Conservation (phyloP, 2,113 vertebrate species). For the Pongo pygmaeus region DNA sequence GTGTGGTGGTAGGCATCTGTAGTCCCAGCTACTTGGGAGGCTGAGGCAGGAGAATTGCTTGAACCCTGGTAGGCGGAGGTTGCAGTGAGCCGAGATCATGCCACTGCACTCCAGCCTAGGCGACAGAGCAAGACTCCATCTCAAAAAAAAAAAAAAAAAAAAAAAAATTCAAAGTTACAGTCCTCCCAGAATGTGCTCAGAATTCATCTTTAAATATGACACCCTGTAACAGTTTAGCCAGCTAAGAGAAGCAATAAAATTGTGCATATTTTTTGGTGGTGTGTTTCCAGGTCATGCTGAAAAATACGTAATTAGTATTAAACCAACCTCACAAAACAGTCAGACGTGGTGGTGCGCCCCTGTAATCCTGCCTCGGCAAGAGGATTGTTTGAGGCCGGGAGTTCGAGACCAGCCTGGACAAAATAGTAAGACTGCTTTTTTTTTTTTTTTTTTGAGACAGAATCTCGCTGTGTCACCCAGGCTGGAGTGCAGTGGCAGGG, state of each 20-base stretch:
- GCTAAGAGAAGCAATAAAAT: constrained; percentile 21
- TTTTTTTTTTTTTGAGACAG: too few species aligned
- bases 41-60: too few species aligned
- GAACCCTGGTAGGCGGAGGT: too few species aligned
- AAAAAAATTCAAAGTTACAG: not conserved
- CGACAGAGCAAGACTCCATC: too few species aligned
- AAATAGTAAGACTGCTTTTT: not conserved
- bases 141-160: too few species aligned
- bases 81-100: too few species aligned
- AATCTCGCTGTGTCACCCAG: too few species aligned
- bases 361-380: not conserved
- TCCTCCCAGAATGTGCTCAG: not conserved
- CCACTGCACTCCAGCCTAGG: too few species aligned
- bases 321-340: too few species aligned
- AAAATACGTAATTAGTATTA: not conserved
- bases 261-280: not conserved
- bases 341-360: not conserved
- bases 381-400: not conserved
- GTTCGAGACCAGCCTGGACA: not conserved
- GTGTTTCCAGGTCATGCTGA: not conserved
- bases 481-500: too few species aligned
- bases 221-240: not conserved
- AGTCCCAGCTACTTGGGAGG: too few species aligned
- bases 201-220: not conserved
- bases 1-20: too few species aligned